These are phyloP conservation scores for Mesitornis unicolor DNA, from an alignment of 2,113 vertebrate genomes.

Conservation along the genomic window DNA sequence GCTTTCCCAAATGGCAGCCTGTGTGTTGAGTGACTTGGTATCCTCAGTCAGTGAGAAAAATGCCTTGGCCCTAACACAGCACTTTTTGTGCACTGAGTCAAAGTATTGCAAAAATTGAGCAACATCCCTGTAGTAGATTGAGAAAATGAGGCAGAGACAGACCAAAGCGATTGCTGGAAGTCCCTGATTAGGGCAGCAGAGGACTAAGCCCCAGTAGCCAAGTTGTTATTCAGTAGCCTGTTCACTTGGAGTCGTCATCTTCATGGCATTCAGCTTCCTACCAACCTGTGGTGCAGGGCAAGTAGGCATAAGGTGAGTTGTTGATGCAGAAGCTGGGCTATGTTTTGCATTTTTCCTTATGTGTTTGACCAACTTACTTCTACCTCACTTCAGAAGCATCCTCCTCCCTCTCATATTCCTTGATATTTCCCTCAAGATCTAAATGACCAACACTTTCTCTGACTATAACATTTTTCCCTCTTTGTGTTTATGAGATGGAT, in stretches of 20 bases:
- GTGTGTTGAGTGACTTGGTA: not conserved
- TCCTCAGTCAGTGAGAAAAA: not conserved
- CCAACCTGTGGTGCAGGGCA: not conserved
- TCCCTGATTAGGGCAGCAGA: not conserved
- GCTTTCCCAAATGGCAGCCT: not conserved
- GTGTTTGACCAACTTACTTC: not conserved
- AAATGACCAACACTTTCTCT: not conserved
- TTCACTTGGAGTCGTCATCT: not conserved
- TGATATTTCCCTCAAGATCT: not conserved
- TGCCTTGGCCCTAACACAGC: not conserved
- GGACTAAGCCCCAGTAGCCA: not conserved
- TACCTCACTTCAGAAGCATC: not conserved
- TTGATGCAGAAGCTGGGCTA: not conserved
- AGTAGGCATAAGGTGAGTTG: not conserved
- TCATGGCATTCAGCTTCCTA: not conserved
- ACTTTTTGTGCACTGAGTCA: not conserved
- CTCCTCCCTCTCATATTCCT: not conserved
- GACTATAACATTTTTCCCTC: not conserved
- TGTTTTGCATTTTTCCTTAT: not conserved
- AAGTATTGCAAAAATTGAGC: conserved; percentile 17
- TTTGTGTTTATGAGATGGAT: not conserved
- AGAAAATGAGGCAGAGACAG: not conserved
- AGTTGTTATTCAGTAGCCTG: not conserved
- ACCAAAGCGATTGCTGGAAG: not conserved
- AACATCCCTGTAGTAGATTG: not conserved